Evolutionary conservation across 2,888 invertebrate genomes (phyloP), one percentile per base, ranked within the genome.

Genomic region (Pecten maximus): DNA sequence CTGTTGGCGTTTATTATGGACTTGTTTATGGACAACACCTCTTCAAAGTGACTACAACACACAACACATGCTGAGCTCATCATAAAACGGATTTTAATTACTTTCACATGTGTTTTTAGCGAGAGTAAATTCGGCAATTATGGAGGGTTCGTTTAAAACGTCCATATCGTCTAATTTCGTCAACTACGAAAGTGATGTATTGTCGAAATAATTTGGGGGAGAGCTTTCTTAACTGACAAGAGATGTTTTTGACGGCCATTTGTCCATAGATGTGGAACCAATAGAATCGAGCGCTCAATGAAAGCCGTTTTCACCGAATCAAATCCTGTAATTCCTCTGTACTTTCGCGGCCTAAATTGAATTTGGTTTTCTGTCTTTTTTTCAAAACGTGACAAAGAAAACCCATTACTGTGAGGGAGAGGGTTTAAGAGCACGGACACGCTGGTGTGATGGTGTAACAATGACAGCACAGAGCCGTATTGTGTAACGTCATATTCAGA

Each of bases 271-370:
- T 28, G 28, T 16, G 28, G n/a, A 60, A 60, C 60, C n/a, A 60
- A 60, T 60, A n/a, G 35, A 74, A 74, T 6, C 12, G 35, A 74
- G 23, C 6, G 10, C 35, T 28, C 0, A 74, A 74, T 74, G 28
- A 74, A 74, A 74, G 74, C 35, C 35, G 35, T 74, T 74, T 74
- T 23, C 74, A 23, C 19, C 74, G 1, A 74, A 74, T 74, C 74
- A 74, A 74, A 35, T 74, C 10, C 74, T 8, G 8, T 74, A 74
- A 74, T 35, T 74, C 54, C 74, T 74, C 35, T 35, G 74, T 35
- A 74, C 74, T 74, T 74, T 74, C 74, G 74, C 74, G 15, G 35
- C 74, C 74, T 74, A 74, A 74, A 74, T 74, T 35, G 35, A 74
- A 74, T 74, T 74, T 74, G 54, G 19, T 54, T 15, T 54, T 54